A percentile compares a stretch with the other conserved stretches of the same genome.
phyloP scores from a whole-genome alignment of 2,113 vertebrate species.

The Dasypus novemcinctus region DNA sequence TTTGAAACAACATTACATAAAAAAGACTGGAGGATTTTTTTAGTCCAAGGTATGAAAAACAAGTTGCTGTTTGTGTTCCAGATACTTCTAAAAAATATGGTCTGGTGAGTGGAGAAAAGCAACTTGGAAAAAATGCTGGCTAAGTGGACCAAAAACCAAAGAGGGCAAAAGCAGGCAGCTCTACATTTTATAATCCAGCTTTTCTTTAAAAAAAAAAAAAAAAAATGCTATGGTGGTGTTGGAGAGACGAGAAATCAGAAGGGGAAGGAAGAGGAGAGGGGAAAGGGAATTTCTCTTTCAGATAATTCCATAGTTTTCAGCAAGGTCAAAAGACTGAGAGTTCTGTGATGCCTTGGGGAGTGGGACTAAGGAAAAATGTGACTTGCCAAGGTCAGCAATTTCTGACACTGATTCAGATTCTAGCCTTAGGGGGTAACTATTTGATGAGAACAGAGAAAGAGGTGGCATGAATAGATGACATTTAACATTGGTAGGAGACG shows the following conservation, averaged over 20 bases:
- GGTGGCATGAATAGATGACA: constrained; percentile 41
- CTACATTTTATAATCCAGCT: neutral
- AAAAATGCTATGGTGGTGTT: neutral
- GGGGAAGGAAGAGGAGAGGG: neutral
- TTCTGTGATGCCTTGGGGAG: constrained; percentile 29
- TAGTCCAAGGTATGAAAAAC: constrained; percentile 35
- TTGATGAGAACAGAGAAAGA: constrained; percentile 41
- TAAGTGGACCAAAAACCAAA: neutral
- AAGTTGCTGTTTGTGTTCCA: constrained; percentile 12
- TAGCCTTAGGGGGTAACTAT: constrained; percentile 15
- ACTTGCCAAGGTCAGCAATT: constrained; percentile 37
- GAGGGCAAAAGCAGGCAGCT: neutral
- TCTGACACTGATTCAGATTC: constrained; percentile 50
- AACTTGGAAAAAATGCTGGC: neutral
- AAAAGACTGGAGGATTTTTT: neutral
- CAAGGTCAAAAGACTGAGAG: constrained; percentile 63
- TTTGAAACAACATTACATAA: constrained; percentile 5
- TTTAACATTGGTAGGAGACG: neutral
- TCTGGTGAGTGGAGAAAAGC: constrained; percentile 20
- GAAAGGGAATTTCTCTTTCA: constrained; percentile 3
- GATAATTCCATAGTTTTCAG: constrained; percentile 43
- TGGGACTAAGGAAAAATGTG: constrained; percentile 1
- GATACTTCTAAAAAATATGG: neutral
- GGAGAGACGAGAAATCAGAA: neutral
- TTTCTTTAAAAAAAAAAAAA: neutral